Evolutionary conservation across 2,113 vertebrate genomes (phyloP).

Genomic region (Eulemur macaco): DNA sequence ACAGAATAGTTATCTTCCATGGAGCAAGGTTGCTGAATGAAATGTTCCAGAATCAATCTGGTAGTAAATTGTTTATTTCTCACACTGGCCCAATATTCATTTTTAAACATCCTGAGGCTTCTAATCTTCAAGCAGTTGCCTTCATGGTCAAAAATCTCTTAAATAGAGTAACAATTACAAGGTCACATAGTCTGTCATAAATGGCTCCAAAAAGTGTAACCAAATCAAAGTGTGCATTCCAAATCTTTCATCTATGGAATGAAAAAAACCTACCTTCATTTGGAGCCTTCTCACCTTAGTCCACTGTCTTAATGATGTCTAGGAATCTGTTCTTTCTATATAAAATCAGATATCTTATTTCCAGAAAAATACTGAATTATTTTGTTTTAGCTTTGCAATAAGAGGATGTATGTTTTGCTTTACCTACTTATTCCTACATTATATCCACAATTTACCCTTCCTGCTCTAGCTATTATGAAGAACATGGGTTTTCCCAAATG

Average conservation of each 20-base stretch:
- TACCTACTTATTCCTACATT: background rate
- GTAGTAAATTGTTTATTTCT: slow-evolving; percentile 44
- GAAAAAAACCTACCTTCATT: background rate
- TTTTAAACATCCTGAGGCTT: background rate
- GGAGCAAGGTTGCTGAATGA: background rate
- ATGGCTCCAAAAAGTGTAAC: background rate
- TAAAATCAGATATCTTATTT: background rate
- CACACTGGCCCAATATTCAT: slow-evolving; percentile 1
- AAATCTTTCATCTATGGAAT: background rate
- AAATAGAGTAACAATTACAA: background rate
- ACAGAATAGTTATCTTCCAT: background rate
- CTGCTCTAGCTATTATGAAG: background rate
- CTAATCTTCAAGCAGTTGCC: background rate
- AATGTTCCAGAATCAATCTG: background rate
- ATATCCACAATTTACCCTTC: background rate
- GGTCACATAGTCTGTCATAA: background rate
- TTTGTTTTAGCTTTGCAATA: background rate
- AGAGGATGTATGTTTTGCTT: background rate
- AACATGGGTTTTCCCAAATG: background rate
- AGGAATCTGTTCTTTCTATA: background rate
- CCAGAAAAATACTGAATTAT: background rate
- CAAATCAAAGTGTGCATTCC: background rate
- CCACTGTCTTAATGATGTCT: background rate
- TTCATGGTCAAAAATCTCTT: background rate
- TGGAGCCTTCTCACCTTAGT: background rate